A percentile compares a stretch with the other conserved stretches of the same genome.
Evolutionary conservation across 1,140 invertebrate species (phyloP).

Genomic region (Triops longicaudatus): DNA sequence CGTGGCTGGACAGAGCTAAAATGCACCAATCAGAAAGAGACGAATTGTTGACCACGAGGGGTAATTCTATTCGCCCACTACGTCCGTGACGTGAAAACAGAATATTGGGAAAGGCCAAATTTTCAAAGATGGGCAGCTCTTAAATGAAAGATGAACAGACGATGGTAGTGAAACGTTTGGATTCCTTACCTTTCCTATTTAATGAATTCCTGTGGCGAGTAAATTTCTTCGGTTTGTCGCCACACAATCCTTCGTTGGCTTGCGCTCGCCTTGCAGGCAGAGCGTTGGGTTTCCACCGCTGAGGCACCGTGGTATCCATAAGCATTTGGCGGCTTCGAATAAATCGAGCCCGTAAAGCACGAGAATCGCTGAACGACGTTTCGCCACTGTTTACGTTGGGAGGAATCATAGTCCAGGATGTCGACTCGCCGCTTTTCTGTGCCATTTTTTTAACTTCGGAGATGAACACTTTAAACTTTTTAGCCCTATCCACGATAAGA

Average conservation of each 20-base stretch:
- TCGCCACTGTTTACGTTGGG: background rate
- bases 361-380: background rate
- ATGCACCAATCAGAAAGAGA: background rate
- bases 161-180: background rate
- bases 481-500: background rate
- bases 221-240: background rate
- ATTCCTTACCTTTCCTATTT: background rate
- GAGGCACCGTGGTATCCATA: background rate
- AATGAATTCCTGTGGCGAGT: background rate
- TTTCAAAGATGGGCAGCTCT: background rate
- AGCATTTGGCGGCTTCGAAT: background rate
- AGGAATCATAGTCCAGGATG: background rate
- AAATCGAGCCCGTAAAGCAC: background rate
- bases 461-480: background rate
- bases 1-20: background rate
- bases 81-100: background rate
- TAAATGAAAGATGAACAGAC: background rate
- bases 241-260: background rate
- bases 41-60: background rate
- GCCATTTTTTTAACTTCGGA: background rate
- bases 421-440: constrained; percentile 1
- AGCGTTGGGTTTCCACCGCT: background rate
- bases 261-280: background rate
- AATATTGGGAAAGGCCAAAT: background rate
- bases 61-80: background rate